Evolutionary conservation across 2,797 vertebrate species (phyloP), one percentile per base, ranked within the genome.

Genomic region (Enteromius viviparus): DNA sequence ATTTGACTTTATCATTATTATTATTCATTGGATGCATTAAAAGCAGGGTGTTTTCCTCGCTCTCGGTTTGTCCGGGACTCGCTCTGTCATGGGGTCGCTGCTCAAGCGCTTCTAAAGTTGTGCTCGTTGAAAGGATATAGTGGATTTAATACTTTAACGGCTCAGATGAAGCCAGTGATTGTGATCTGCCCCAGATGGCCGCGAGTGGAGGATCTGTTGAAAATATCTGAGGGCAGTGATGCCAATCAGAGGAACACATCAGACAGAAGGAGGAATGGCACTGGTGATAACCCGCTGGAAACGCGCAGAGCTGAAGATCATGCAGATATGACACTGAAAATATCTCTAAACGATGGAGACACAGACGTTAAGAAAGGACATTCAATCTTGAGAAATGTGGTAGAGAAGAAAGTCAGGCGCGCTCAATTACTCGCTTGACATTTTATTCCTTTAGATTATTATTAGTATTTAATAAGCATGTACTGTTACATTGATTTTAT

Each of bases 181-280:
- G 87, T 94, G 96, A 97, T 96, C 95, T 95, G 94, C 94, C 96
- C 95, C 96, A 96, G 96, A 96, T 96, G 95, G 95, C 95, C 94
- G 95, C 95, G 92, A 92, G 91, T 92, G 92, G 94, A 94, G 94
- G 95, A 97, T 96, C 95, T 94, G 94, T 95, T 95, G 91, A 94
- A 95, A 96, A 95, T 95, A 96, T 96, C 95, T 95, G 94, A 96
- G 95, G 95, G 94, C 94, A 94, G 92, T 94, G 96, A 96, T 96
- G 96, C 92, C 93, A 96, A 97, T 97, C 96, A 95, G 94, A 89
- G 88, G 92, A 95, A 95, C 95, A 95, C 93, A 96, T 96, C 95
- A 96, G 95, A 95, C 94, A 92, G 91, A 91, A 93, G 92, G 94
- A 94, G 94, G 94, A 93, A 94, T 96, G 96, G 95, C 95, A 94